A percentile compares a stretch with the other conserved stretches of the same genome.
Evolutionary conservation across 1,140 invertebrate genomes (phyloP).

Genomic region (Acyrthosiphon pisum): DNA sequence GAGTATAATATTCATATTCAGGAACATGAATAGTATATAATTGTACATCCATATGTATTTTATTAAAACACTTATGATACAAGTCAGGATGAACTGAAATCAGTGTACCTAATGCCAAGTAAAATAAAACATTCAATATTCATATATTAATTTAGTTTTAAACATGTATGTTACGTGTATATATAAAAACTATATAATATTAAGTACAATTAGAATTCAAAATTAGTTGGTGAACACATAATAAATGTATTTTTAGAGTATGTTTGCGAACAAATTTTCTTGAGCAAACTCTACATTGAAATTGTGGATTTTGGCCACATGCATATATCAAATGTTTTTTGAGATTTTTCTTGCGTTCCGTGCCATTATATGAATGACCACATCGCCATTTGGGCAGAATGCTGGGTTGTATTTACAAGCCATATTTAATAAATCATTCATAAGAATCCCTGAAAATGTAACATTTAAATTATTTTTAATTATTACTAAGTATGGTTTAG

Average conservation of each 20-base stretch:
- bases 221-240: not conserved
- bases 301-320: conserved; percentile 68
- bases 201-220: not conserved
- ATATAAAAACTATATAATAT: not conserved
- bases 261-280: conserved; percentile 8
- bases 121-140: not conserved
- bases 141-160: not conserved
- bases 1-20: too few species aligned
- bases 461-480: too few species aligned
- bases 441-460: too few species aligned
- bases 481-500: too few species aligned
- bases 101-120: not conserved
- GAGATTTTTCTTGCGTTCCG: conserved; percentile 64
- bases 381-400: conserved; percentile 54
- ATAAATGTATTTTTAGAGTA: conserved; percentile 7
- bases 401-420: not conserved
- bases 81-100: not conserved
- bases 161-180: not conserved
- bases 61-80: not conserved
- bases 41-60: not conserved
- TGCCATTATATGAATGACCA: conserved; percentile 59
- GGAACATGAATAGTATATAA: too few species aligned
- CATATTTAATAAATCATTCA: not conserved
- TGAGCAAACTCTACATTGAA: conserved; percentile 65
- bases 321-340: conserved; percentile 65